Evolutionary conservation across 92 coral and sea anemone species (phyloP).

Genomic region (Parazoanthus atlanticus): DNA sequence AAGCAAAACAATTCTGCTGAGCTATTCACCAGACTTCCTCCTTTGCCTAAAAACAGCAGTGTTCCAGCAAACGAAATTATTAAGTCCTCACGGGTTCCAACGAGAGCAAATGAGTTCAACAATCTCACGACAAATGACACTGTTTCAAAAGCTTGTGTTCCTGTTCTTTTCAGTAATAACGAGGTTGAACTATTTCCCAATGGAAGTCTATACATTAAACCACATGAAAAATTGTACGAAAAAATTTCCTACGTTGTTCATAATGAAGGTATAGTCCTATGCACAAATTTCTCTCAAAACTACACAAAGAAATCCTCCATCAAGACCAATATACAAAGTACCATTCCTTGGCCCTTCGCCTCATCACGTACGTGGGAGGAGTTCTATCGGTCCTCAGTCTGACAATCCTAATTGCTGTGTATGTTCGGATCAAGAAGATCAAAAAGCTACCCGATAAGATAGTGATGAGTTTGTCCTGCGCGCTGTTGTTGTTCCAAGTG

Average conservation of each 20-base stretch:
- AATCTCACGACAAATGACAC: not conserved
- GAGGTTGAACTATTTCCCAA: not conserved
- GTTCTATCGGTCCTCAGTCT: constrained; percentile 1
- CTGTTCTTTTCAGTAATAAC: not conserved
- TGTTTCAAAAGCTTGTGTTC: not conserved
- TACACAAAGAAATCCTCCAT: not conserved
- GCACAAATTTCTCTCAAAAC: constrained; percentile 11
- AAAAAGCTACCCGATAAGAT: constrained; percentile 16
- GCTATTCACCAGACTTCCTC: not conserved
- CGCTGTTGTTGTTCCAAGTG: constrained; percentile 9
- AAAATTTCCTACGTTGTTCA: not conserved
- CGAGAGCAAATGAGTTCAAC: not conserved
- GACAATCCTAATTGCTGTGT: constrained; percentile 16
- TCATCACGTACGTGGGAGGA: constrained; percentile 8
- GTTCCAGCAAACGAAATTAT: not conserved
- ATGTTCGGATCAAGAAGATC: constrained; percentile 4
- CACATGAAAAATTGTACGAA: not conserved
- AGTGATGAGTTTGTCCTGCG: constrained; percentile 16
- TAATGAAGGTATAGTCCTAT: not conserved
- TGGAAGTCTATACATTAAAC: not conserved
- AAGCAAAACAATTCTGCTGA: not conserved
- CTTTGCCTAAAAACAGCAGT: not conserved
- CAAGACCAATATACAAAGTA: not conserved
- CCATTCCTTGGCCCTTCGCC: not conserved
- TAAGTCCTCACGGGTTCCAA: not conserved